phyloP scores from a whole-genome alignment of 2,113 vertebrate species.

The Salvator merianae region DNA sequence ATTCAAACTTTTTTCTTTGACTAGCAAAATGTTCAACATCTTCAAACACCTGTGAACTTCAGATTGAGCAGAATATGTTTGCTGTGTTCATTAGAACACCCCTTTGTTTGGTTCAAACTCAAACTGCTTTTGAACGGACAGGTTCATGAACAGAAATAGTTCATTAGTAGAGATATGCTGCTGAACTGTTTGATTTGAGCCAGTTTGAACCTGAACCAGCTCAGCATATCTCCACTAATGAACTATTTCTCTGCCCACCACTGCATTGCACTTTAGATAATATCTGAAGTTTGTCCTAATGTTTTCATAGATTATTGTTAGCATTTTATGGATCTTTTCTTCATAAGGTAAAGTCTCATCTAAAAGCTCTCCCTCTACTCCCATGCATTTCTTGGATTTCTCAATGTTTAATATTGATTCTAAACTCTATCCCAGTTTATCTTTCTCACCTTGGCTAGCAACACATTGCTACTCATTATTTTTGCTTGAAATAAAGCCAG shows the following conservation, averaged over 20 bases:
- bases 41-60: no score
- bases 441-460: constrained; percentile 32
- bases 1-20: no score
- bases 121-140: no score
- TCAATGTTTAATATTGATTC: constrained; percentile 26
- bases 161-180: no score
- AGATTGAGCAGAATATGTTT: no score
- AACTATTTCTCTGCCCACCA: neutral
- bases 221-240: neutral
- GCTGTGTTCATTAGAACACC: no score
- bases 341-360: neutral
- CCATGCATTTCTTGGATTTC: neutral
- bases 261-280: neutral
- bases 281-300: neutral
- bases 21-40: no score
- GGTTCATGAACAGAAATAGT: no score
- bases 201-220: no score
- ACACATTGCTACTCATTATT: constrained; percentile 30
- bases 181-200: no score
- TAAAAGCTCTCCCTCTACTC: constrained; percentile 3
- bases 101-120: no score
- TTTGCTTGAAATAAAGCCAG: constrained; percentile 35
- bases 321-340: neutral
- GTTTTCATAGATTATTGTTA: neutral
- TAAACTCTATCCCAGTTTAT: constrained; percentile 26